Evolutionary conservation across 2,888 invertebrate genomes (phyloP), one percentile per base, ranked within the genome.

Genomic region (Zaprionus obscuricornis): DNA sequence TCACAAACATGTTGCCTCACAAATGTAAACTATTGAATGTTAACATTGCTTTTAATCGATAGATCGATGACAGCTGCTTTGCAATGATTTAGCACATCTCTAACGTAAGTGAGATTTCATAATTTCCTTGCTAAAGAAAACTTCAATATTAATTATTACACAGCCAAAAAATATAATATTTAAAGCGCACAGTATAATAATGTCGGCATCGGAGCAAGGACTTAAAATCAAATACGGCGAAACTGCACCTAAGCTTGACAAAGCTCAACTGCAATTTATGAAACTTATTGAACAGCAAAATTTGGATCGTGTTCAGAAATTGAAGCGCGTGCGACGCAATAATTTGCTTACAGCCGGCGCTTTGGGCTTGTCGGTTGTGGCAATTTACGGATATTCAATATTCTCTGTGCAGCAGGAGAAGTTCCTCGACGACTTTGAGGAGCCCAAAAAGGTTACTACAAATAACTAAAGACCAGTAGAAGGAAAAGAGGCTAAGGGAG

Each of bases 341-440:
- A 97, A 96, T 88, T 91, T 93, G 27, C 86, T 94, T 8, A 93
- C 94, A 29, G 97, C 88, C 16, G 90, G 92, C 4, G 84, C 93
- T 0, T 89, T 96, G 46, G 94, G 94, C 2, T 91, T 92, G 6
- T 92, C 93, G 18, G 96, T 95, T 0, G 59, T 96, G 1, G 92
- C 95, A 64, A 96, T 98, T 85, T 97, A 97, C 90, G 91, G 92
- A 20, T 98, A 97, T 90, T 96, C 97, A 11, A 95, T 97, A 87
- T 92, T 92, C 69, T 94, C 97, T 4, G 95, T 98, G 42, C 95
- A 94, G 88, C 97, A 98, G 88, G 98, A 98, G 90, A 95, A 93
- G 40, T 98, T 98, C 91, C 92, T 98, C 56, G 98, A 98, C 91
- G 97, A 98, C 88, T 97, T 98, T 87, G 94, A 97, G 68, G 95